A percentile compares a stretch with the other conserved stretches of the same genome.
Evolutionary conservation across 2,888 invertebrate species (phyloP).

Genomic region (Pristionchus mayeri): DNA sequence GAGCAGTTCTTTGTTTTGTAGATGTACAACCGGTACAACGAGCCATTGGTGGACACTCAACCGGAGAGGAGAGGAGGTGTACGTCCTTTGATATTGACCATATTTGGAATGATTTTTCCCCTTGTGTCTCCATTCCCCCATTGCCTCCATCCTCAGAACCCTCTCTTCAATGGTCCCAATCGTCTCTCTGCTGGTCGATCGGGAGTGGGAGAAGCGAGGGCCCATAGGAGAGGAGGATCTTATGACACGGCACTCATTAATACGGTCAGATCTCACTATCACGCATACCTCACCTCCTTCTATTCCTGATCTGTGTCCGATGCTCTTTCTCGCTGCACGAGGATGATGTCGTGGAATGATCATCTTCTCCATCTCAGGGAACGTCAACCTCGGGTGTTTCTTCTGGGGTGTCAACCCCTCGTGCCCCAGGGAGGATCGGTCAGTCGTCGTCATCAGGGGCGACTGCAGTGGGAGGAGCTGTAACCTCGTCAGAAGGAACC

Average conservation of each 20-base stretch:
- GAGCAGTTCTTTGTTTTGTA: neutral
- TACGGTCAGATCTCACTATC: neutral
- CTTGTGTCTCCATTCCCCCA: neutral
- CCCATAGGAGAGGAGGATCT: slow-evolving; percentile 26
- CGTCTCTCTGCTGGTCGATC: neutral
- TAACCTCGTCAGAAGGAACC: neutral
- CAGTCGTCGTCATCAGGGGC: slow-evolving; percentile 10
- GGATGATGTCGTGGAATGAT: neutral
- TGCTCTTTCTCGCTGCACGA: too few species aligned
- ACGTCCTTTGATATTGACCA: neutral
- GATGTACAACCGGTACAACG: slow-evolving; percentile 17
- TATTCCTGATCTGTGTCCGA: too few species aligned
- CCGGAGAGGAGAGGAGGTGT: neutral
- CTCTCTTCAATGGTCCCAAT: slow-evolving; percentile 4
- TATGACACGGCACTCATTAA: neutral
- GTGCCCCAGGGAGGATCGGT: slow-evolving; percentile 1
- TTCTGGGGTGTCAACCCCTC: slow-evolving; percentile 1
- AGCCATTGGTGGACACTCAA: slow-evolving; percentile 7
- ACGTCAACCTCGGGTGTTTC: neutral
- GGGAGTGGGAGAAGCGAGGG: neutral
- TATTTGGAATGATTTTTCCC: neutral
- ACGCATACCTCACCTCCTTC: neutral
- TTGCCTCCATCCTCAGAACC: neutral
- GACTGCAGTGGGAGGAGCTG: neutral
- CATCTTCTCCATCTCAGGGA: neutral